Base-by-base conservation (phyloP, 2,888 invertebrate genomes). In the Epistrophe eligans region DNA sequence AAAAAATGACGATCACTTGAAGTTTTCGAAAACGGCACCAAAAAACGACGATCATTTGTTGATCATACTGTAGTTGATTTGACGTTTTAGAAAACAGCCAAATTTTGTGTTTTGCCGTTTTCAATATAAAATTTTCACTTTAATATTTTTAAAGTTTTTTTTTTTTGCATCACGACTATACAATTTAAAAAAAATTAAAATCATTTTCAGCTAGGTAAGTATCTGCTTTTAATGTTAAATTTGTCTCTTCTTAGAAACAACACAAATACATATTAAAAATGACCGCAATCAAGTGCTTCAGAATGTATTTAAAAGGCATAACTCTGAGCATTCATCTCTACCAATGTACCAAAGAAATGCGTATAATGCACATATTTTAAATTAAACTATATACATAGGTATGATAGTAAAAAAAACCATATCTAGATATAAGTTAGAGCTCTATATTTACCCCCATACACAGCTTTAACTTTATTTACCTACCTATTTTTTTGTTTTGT, bases 381-480 rank as follows among this genome's bases (percentile, higher is more conserved):
- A 85, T 82, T 85, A 73, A 77, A 66, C 77, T 82, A 77, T 79
- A 87, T 87, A n/a, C n/a, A n/a, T n/a, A n/a, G n/a, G n/a, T n/a
- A 60, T 82, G 74, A 85, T 81, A 77, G 84, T 77, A 85, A 77
- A 77, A 85, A 77, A 77, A 64, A 38, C 58, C 45, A 43, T 60
- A 50, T 58, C 50, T 67, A 35, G 35, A 67, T 40, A 43, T 60
- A 64, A 70, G 35, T 71, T 79, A 38, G 19, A 71, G 70, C 45
- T 70, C 70, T 70, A 62, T 57, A 57, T 43, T 28, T 17, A 48
- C 45, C 40, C 24, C 28, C 60, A 77, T 35, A 77, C 45, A 83
- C 45, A 73, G 48, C 73, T 62, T 57, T 43, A 77, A 1, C 3
- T 24, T 2, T 24, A 24, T 3, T 3, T 24, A 24, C 24, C 43